These are phyloP conservation scores for Notocelia uddmanniana DNA, from an alignment of 2,888 invertebrate genomes.

Conservation along the genomic window DNA sequence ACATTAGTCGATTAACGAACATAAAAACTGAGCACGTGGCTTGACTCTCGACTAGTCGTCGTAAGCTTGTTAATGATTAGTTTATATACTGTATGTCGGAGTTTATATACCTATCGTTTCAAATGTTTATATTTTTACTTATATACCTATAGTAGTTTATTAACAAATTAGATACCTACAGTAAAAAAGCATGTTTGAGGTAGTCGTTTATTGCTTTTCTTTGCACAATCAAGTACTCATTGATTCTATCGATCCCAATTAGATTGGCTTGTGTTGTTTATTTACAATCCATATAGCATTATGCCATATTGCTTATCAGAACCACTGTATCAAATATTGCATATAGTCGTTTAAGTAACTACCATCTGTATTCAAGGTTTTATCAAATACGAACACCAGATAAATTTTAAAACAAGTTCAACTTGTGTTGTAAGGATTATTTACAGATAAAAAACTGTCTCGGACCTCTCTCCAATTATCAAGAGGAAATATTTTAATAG, in stretches of 20 bases:
- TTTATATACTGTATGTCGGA: background rate
- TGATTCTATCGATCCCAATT: background rate
- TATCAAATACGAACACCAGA: background rate
- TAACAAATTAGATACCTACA: background rate
- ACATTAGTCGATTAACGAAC: conserved; percentile 16
- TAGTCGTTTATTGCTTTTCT: background rate
- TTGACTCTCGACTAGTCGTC: conserved; percentile 4
- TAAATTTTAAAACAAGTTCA: too few relatives aligned
- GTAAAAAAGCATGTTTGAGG: background rate
- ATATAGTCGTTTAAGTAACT: background rate
- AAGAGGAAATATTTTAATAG: background rate
- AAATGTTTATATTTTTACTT: too few relatives aligned
- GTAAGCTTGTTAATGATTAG: conserved; percentile 1
- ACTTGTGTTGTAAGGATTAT: too few relatives aligned
- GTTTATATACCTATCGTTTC: too few relatives aligned
- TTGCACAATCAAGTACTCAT: background rate
- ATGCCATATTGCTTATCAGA: background rate
- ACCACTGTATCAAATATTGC: background rate
- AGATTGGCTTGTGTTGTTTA: background rate
- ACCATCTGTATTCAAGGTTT: background rate
- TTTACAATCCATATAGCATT: background rate
- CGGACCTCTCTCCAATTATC: background rate
- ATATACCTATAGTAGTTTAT: background rate
- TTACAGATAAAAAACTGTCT: too few relatives aligned
- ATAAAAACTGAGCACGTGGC: conserved; percentile 32